Evolutionary conservation across 53 echinoderm and acorn worm genomes (phyloP), one percentile per base, ranked within the genome.

Genomic region (Holothuria scabra): DNA sequence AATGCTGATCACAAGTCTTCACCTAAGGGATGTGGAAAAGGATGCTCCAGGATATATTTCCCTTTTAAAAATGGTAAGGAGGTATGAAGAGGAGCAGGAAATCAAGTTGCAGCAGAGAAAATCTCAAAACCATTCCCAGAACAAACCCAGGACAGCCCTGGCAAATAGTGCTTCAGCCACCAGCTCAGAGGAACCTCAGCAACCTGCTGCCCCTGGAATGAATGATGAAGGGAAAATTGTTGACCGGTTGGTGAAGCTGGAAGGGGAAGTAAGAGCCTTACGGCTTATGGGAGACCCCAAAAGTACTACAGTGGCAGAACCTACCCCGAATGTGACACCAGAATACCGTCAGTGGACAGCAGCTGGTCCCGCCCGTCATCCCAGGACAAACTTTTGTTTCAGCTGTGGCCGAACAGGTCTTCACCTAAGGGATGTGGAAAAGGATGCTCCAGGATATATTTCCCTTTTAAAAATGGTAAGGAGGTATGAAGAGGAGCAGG

Each of bases 401-500:
- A 16, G 12, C 4, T 76, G 76, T 55, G n/a, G n/a, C n/a, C n/a
- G n/a, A n/a, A 60, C 74, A 14, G 74, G 70, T 37, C 61, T 85
- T 11, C 33, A 60, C 21, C 61, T 85, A 0, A 33, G 85, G 71
- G 85, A 86, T 10, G 48, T 8, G 13, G 44, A 30, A 22, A n/a
- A 11, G 8, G 55, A 22, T 30, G 52, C 65, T 3, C 78, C 86
- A 13, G 48, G 64, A 30, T 78, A 41, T 57, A 65, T 48, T 48
- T 48, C 46, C 19, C 21, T 20, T 3, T 57, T 86, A 4, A 78
- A 60, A 59, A 24, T 18, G 12, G 33, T 86, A 20, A 24, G 78
- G 29, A 48, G 56, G 41, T 65, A 78, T 49, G 86, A 86, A 44
- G 86, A 78, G 66, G 86, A 86, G 65, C 49, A 48, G 21, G 63